phyloP scores from a whole-genome alignment of 2,113 vertebrate genomes.

The Anthoscopus minutus region DNA sequence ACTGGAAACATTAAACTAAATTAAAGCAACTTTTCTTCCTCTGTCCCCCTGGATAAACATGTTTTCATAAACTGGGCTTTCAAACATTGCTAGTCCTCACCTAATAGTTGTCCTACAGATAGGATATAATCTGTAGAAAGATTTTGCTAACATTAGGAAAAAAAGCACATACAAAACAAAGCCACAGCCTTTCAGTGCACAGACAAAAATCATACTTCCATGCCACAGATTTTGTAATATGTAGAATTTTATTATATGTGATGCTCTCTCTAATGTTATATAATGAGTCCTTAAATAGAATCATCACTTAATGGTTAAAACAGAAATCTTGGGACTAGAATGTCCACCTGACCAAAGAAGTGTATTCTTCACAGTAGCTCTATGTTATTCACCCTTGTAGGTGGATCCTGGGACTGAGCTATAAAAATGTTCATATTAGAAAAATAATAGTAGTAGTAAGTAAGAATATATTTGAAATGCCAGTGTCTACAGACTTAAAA shows the following conservation, averaged over 20 bases:
- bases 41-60: neutral
- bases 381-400: neutral
- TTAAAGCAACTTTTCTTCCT: slow-evolving; percentile 14
- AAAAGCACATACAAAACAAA: neutral
- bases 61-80: neutral
- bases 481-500: neutral
- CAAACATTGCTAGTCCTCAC: neutral
- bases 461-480: neutral
- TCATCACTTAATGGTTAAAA: neutral
- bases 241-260: neutral
- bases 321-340: neutral
- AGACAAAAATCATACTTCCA: neutral
- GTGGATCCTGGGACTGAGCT: neutral
- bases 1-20: neutral
- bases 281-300: neutral
- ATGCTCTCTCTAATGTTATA: neutral
- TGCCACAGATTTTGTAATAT: neutral
- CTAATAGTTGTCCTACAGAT: neutral
- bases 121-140: neutral
- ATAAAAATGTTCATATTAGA: neutral
- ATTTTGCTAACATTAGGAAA: neutral
- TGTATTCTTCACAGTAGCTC: neutral
- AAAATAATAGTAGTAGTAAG: neutral
- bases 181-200: neutral
- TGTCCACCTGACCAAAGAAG: neutral